phyloP scores from a whole-genome alignment of 1,140 invertebrate genomes.

The Procambarus clarkii region DNA sequence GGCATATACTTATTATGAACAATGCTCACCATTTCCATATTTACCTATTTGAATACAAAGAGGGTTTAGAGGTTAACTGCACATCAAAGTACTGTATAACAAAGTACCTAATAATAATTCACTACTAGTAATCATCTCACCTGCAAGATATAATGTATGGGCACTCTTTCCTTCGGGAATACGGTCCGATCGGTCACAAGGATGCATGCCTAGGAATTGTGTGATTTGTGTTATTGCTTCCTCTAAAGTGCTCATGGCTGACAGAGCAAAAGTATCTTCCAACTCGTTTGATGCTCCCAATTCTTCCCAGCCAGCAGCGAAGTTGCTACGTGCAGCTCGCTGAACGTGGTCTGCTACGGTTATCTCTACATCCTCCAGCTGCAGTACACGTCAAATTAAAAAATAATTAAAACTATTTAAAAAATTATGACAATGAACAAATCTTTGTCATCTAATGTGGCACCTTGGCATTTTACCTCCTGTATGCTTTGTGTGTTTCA shows the following conservation, averaged over 20 bases:
- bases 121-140: conserved; percentile 74
- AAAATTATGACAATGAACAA: not conserved
- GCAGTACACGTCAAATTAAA: not conserved
- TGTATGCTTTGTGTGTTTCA: no score
- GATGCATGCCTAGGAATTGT: conserved; percentile 91
- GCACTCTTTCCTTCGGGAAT: conserved; percentile 89
- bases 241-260: conserved; percentile 86
- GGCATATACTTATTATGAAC: no score
- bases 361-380: conserved; percentile 95
- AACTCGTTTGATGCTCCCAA: conserved; percentile 86
- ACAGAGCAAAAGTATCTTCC: conserved; percentile 93
- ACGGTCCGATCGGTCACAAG: conserved; percentile 90
- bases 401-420: not conserved
- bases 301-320: conserved; percentile 82
- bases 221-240: conserved; percentile 92
- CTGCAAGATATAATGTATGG: conserved; percentile 88
- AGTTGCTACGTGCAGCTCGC: conserved; percentile 84
- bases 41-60: no score
- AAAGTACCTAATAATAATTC: not conserved
- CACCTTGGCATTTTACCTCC: no score
- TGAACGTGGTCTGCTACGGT: conserved; percentile 94
- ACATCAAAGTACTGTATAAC: no score
- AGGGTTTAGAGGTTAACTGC: no score
- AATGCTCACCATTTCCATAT: no score
- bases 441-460: no score